Percentiles rank a stretch among this genome's conserved stretches.
Conservation (phyloP, 2,113 vertebrate genomes). For the Anas platyrhynchos region DNA sequence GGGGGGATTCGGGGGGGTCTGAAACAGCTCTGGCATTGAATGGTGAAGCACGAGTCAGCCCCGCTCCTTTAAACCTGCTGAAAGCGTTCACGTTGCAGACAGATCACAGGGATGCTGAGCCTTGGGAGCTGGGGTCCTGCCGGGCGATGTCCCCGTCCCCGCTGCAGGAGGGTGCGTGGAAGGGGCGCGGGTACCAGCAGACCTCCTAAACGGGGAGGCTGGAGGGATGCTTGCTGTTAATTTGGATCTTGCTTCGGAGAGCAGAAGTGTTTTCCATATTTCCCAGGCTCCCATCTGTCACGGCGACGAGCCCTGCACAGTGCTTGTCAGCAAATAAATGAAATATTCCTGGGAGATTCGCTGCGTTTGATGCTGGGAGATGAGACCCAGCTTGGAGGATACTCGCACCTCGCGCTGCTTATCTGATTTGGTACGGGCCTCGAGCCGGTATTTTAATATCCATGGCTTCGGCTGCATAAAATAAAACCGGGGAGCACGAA, state of each 20-base stretch:
- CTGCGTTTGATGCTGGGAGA: constrained; percentile 14
- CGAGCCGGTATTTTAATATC: constrained; percentile 32
- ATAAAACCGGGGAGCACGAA: not conserved
- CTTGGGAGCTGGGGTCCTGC: not conserved
- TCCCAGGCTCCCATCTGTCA: constrained; percentile 63
- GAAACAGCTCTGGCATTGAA: not conserved
- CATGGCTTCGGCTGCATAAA: not conserved
- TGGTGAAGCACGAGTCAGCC: not conserved
- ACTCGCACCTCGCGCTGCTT: not conserved
- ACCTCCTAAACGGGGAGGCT: not conserved
- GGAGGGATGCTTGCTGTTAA: constrained; percentile 40
- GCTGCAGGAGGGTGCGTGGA: not conserved
- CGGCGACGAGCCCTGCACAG: constrained; percentile 42
- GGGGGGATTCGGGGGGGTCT: not conserved
- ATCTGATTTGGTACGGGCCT: constrained; percentile 21
- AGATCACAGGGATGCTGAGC: not conserved
- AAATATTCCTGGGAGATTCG: constrained; percentile 55
- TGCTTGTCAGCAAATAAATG: constrained; percentile 69
- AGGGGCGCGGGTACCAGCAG: not conserved
- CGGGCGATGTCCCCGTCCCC: not conserved
- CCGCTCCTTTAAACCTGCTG: not conserved
- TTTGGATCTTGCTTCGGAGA: constrained; percentile 61
- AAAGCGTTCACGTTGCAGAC: not conserved
- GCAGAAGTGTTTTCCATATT: constrained; percentile 68
- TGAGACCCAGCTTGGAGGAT: constrained; percentile 13